Percentiles rank a stretch among this genome's conserved stretches.
Evolutionary conservation across 1,140 invertebrate species (phyloP).

Genomic region (Brachionus plicatilis): DNA sequence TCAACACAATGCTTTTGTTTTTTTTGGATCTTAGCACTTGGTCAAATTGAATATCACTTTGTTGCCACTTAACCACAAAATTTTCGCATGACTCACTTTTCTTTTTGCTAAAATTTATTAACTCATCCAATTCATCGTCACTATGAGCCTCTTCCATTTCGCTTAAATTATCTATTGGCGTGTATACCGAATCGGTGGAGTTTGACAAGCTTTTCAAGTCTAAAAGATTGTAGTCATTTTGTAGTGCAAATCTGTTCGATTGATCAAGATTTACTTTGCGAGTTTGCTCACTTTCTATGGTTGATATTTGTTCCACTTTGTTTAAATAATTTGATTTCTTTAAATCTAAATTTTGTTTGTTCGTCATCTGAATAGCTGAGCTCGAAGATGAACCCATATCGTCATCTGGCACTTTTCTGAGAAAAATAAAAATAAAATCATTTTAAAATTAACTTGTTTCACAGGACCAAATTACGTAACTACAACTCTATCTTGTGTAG

Average conservation of each 20-base stretch:
- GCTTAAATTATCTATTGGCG: constrained; percentile 12
- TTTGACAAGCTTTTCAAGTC: background rate
- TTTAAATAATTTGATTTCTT: background rate
- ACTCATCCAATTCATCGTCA: background rate
- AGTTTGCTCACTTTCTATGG: background rate
- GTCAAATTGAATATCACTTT: background rate
- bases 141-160: background rate
- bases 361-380: background rate
- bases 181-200: background rate
- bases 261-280: background rate
- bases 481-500: background rate
- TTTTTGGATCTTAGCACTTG: background rate
- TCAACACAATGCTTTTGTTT: background rate
- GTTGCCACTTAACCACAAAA: background rate
- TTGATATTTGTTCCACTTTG: background rate
- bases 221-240: background rate
- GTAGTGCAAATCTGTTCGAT: background rate
- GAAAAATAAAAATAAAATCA: background rate
- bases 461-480: constrained; percentile 15
- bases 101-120: background rate
- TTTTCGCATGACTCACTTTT: constrained; percentile 19
- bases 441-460: background rate
- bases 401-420: constrained; percentile 15
- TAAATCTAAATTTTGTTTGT: background rate
- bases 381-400: constrained; percentile 2